Base-by-base conservation (phyloP, 2,888 invertebrate species). In the Thymelicus lineola region DNA sequence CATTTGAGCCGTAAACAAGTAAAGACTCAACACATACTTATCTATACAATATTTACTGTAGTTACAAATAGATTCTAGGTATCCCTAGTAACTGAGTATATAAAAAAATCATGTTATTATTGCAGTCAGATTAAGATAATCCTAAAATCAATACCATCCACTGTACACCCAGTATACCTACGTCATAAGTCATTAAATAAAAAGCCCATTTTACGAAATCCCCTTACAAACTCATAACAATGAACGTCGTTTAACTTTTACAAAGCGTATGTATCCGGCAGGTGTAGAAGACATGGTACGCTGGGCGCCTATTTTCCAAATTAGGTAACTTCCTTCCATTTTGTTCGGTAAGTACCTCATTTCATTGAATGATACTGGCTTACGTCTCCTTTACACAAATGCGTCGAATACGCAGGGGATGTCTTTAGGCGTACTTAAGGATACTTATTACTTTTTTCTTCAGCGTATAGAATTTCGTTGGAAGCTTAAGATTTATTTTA, bases 341-440 rank as follows among this genome's bases (percentile, higher is more conserved):
- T 68, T 68, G 68, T 62, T 68, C 68, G 46, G 68, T 68, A 68
- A 68, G 68, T 68, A 62, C 68, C 68, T 68, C 68, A 68, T 68
- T 68, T 62, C 68, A 68, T 68, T 68, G 68, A 68, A 68, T 68
- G 62, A 68, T 68, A 62, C 68, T 62, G 62, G 68, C 68, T 68
- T 62, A 68, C 45, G 57, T 68, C 68, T 68, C 53, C 62, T 55
- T 68, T 68, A 68, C 55, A 68, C 62, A 62, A 62, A 68, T 68
- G 67, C 61, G 67, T 67, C 42, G 61, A 68, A 68, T 62, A 55
- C 68, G 61, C 68, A 35, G 28, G 68, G 68, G 68, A 68, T 50
- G 68, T 62, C 68, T 68, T 68, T 62, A 62, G 20, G 15, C 55
- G 68, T 68, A 67, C 55, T 61, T 62, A 57, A 68, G 46, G 36